phyloP scores from a whole-genome alignment of 2,797 vertebrate genomes.

The Poecilia wingei region DNA sequence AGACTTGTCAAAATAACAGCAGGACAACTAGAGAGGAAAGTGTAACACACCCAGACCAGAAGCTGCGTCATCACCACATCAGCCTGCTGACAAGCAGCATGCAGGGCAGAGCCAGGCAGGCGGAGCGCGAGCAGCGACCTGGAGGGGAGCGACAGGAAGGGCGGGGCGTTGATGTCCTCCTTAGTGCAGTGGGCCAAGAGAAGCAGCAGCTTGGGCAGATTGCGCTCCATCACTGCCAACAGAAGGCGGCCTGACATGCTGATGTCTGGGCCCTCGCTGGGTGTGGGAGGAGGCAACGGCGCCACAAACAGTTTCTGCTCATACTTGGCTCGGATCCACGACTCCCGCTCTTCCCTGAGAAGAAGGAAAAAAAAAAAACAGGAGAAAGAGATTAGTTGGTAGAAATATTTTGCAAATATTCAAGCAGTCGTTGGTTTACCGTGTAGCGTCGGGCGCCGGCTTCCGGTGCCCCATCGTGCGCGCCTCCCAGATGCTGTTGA shows the following conservation, averaged over 20 bases:
- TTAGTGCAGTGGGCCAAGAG: slow-evolving; percentile 90
- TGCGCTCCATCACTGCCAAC: slow-evolving; percentile 85
- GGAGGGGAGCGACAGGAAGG: slow-evolving; percentile 67
- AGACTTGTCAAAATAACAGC: background rate
- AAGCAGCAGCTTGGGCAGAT: slow-evolving; percentile 87
- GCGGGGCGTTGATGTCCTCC: slow-evolving; percentile 85
- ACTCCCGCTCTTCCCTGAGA: slow-evolving; percentile 89
- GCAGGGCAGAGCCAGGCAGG: slow-evolving; percentile 86
- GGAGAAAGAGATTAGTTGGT: slow-evolving; percentile 2
- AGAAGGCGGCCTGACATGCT: slow-evolving; percentile 80
- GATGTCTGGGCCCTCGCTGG: slow-evolving; percentile 81
- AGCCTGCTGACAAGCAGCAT: slow-evolving; percentile 88
- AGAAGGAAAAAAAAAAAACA: background rate
- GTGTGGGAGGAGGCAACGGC: slow-evolving; percentile 80
- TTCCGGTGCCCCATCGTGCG: slow-evolving; percentile 86
- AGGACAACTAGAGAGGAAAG: background rate
- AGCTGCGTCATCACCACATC: slow-evolving; percentile 94
- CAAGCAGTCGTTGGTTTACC: slow-evolving; percentile 71
- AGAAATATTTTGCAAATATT: background rate
- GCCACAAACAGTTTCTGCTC: slow-evolving; percentile 94
- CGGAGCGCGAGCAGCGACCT: slow-evolving; percentile 72
- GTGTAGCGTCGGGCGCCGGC: slow-evolving; percentile 85
- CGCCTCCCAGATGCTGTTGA: slow-evolving; percentile 92
- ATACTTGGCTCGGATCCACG: slow-evolving; percentile 94
- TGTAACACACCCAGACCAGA: slow-evolving; percentile 88